phyloP scores from a whole-genome alignment of 1,140 invertebrate species.

The Teleogryllus occipitalis region DNA sequence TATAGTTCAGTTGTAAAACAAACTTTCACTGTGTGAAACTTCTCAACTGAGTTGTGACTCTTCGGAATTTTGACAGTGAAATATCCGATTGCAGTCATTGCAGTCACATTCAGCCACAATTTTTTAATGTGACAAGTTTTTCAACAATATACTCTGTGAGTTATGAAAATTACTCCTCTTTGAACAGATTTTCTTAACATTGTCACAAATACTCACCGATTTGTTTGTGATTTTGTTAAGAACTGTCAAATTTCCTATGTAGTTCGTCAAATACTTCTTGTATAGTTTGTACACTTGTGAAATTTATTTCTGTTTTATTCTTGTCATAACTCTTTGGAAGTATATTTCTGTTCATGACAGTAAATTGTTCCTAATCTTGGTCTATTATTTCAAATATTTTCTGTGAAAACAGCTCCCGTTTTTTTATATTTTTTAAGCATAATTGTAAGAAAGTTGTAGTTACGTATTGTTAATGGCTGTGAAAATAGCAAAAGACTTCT shows the following conservation, averaged over 20 bases:
- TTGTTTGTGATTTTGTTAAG: not conserved
- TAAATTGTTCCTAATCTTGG: not conserved
- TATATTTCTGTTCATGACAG: not conserved
- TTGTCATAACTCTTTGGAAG: not conserved
- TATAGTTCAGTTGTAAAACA: not conserved
- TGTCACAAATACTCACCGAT: not conserved
- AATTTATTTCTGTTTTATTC: too few relatives aligned
- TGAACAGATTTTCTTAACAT: not conserved
- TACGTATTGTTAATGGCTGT: not conserved
- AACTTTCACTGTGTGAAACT: too few relatives aligned
- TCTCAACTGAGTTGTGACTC: not conserved
- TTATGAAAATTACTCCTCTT: not conserved
- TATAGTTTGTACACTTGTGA: too few relatives aligned
- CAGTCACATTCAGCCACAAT: too few relatives aligned
- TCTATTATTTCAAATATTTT: not conserved
- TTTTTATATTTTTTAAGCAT: not conserved
- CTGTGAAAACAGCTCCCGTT: not conserved
- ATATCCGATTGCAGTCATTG: too few relatives aligned
- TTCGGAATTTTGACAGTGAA: not conserved
- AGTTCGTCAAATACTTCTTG: not conserved
- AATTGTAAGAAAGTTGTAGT: not conserved
- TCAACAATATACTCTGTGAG: not conserved
- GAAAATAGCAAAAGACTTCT: constrained; percentile 5
- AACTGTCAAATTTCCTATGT: not conserved
- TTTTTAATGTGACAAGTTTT: too few relatives aligned